A percentile compares a stretch with the other conserved stretches of the same genome.
These are phyloP conservation scores for Aurelia sp. DNA, from an alignment of 30 jellyfish, hydroid and myxozoan species.

Conservation along the genomic window DNA sequence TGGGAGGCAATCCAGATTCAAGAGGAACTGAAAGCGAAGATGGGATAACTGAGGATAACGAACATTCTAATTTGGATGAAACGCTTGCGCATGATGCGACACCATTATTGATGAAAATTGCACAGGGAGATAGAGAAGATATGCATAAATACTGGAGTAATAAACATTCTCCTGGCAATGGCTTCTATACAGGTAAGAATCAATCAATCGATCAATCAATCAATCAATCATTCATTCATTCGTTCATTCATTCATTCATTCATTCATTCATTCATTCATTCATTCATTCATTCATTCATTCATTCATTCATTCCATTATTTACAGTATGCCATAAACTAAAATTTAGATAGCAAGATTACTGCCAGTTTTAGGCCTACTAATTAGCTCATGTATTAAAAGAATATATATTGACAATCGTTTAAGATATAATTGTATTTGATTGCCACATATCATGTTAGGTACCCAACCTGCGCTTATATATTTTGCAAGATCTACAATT, in stretches of 20 bases:
- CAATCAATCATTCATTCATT: too few relatives aligned
- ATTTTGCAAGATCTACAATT: too few relatives aligned
- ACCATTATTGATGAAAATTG: constrained; percentile 85
- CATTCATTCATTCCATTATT: neutral
- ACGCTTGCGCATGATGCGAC: constrained; percentile 70
- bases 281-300: too few relatives aligned
- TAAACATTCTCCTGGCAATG: constrained; percentile 90
- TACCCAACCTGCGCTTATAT: too few relatives aligned
- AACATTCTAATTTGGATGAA: constrained; percentile 53
- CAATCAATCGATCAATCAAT: too few relatives aligned
- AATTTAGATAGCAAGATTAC: too few relatives aligned
- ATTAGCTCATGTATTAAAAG: too few relatives aligned
- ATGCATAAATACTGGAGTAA: constrained; percentile 84
- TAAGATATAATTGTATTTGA: too few relatives aligned
- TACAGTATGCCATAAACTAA: neutral
- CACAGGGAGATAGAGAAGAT: constrained; percentile 85
- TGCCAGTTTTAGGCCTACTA: too few relatives aligned
- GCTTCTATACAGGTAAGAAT: constrained; percentile 74
- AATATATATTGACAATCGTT: neutral
- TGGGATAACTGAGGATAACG: constrained; percentile 72
- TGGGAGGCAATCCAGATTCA: constrained; percentile 63
- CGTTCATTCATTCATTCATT: too few relatives aligned
- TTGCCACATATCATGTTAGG: too few relatives aligned
- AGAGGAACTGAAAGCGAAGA: constrained; percentile 64
- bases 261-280: too few relatives aligned